These are phyloP conservation scores for Serranus cabrilla DNA, from an alignment of 2,797 vertebrate genomes.

Conservation along the genomic window DNA sequence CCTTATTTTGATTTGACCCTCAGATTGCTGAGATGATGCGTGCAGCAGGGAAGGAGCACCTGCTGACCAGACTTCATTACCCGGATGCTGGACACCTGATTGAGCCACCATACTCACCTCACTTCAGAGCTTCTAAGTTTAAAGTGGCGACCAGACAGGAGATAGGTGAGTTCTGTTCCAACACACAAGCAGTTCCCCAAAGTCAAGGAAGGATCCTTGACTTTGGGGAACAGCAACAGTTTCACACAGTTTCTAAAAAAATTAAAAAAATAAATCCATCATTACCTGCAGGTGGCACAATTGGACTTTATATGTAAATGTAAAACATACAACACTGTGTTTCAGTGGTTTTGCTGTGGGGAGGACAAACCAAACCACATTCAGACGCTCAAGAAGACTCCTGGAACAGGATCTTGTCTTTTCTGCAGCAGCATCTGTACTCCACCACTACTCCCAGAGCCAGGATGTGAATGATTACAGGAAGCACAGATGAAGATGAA, in stretches of 20 bases:
- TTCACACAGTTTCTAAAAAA: too few species aligned
- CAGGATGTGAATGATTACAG: slow-evolving; percentile 75
- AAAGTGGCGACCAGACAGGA: fast-evolving
- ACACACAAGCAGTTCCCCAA: too few species aligned
- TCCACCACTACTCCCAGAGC: slow-evolving; percentile 14
- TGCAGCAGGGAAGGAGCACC: slow-evolving; percentile 72
- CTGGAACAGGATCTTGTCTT: slow-evolving; percentile 88
- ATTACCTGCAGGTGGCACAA: too few species aligned
- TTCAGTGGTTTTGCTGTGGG: slow-evolving; percentile 84
- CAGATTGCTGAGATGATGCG: slow-evolving; percentile 72
- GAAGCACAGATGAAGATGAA: too few species aligned
- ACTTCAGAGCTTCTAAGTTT: slow-evolving; percentile 69
- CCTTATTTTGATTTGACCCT: slow-evolving; percentile 14
- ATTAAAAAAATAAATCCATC: too few species aligned
- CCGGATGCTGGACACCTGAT: slow-evolving; percentile 80
- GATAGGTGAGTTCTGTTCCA: slow-evolving; percentile 31
- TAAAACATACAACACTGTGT: slow-evolving; percentile 1
- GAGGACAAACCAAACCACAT: slow-evolving; percentile 87
- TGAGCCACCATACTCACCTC: slow-evolving; percentile 82
- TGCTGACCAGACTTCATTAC: slow-evolving; percentile 72
- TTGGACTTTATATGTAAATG: too few species aligned
- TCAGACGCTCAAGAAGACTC: slow-evolving; percentile 89
- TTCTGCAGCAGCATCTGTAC: slow-evolving; percentile 81
- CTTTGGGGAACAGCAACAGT: too few species aligned
- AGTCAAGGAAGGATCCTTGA: too few species aligned